Conservation (phyloP, 30 jellyfish, hydroid and myxozoan genomes). For the Turritopsis dohrnii region DNA sequence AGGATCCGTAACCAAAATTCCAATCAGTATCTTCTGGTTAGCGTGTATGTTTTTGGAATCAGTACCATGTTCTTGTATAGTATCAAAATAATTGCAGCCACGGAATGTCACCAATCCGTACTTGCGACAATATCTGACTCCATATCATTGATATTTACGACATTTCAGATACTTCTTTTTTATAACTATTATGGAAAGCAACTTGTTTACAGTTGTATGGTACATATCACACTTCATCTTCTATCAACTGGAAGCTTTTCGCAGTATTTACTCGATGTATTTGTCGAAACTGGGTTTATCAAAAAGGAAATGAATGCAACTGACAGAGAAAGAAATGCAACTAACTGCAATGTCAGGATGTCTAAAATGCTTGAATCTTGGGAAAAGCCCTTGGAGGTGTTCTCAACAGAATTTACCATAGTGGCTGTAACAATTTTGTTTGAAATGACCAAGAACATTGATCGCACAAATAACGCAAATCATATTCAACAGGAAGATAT, state of each 20-base stretch:
- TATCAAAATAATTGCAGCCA: background rate
- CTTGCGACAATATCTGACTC: background rate
- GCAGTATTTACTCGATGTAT: background rate
- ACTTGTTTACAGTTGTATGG: background rate
- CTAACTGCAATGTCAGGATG: background rate
- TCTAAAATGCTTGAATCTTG: background rate
- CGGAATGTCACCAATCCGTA: background rate
- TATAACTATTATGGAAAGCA: background rate
- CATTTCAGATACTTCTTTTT: background rate
- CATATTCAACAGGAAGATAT: background rate
- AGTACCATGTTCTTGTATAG: background rate
- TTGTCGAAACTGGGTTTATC: background rate
- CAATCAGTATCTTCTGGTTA: background rate
- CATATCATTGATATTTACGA: background rate
- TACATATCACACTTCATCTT: background rate
- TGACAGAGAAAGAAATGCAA: background rate
- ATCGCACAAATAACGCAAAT: background rate
- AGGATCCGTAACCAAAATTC: background rate
- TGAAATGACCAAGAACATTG: background rate
- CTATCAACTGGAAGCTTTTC: background rate
- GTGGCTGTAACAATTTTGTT: background rate
- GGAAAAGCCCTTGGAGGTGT: background rate
- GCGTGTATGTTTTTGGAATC: conserved; percentile 7
- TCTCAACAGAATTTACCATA: background rate
- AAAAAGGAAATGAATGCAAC: background rate